Base-by-base conservation (phyloP, 1,140 invertebrate genomes). In the Lepidurus apus region DNA sequence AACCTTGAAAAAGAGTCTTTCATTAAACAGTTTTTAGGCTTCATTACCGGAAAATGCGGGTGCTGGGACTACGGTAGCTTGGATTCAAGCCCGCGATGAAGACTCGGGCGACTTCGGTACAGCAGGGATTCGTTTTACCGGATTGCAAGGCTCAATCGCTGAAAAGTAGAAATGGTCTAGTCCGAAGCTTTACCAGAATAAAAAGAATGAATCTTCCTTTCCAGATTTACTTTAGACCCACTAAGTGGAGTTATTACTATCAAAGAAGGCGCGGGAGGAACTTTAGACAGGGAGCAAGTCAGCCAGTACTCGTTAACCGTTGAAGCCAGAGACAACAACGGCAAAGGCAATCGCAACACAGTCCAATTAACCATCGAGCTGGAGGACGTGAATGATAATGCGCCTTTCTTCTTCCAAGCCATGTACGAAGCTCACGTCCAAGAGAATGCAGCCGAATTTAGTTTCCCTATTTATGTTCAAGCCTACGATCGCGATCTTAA, bases 361-460 rank as follows among this genome's bases (percentile, higher is more conserved):
- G 93, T 91, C 3, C 95, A 96, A 84, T 85, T 98, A 5, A 90
- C 94, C 5, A 88, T 98, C 2, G 91, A 93, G 79, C 90, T 97
- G 73, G 91, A 93, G 82, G 95, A 97, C 85, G 91, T 95, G 0
- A 96, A 96, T 83, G 94, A 96, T 83, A 95, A 96, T 83, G 87
- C 91, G 0, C 94, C 94, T 0, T 87, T 91, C 78, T 96, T 96
- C 83, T 83, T 92, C 0, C 93, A 93, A 80, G 90, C 89, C 53
- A 91, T 91, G 81, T 97, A 96, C 82, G 94, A 96, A 84, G 91
- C 92, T 0, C 89, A 93, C 73, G 82, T 97, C 0, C 82, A 92
- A 76, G 95, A 97, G 84, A 96, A 96, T 83, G 89, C 92, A 82
- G 80, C 85, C 0, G 86, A 92, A 74, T 96, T 97, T 83, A 91